Evolutionary conservation across 2,888 invertebrate species (phyloP).

Genomic region (Drosophila birchii): DNA sequence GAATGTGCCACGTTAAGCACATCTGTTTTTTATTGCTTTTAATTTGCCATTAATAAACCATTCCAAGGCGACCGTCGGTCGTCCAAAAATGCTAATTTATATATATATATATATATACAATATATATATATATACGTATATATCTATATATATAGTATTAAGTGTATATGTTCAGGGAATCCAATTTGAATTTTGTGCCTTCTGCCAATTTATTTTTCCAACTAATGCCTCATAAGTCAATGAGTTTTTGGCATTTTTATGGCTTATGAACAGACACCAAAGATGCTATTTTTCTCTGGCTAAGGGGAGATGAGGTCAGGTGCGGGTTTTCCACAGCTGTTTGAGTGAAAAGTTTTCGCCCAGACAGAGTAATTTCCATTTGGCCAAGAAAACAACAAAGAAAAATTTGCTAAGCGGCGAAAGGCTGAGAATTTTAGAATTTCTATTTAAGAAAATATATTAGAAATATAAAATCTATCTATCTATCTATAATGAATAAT

Average conservation of each 20-base stretch:
- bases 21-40: conserved; percentile 84
- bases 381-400: neutral
- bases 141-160: conserved; percentile 23
- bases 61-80: conserved; percentile 68
- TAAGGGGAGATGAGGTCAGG: conserved; percentile 1
- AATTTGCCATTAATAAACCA: conserved; percentile 84
- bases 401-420: neutral
- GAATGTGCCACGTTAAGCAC: conserved; percentile 83
- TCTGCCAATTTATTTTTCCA: conserved; percentile 42
- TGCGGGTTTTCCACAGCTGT: conserved; percentile 19
- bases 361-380: conserved; percentile 26
- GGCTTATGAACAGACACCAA: conserved; percentile 45
- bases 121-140: conserved; percentile 47
- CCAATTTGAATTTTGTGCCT: conserved; percentile 70
- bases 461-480: neutral
- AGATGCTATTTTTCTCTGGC: conserved; percentile 6
- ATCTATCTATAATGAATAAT: neutral
- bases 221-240: conserved; percentile 77
- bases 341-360: conserved; percentile 24
- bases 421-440: neutral
- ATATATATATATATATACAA: conserved; percentile 44
- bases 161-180: conserved; percentile 42
- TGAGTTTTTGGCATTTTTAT: conserved; percentile 82
- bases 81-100: conserved; percentile 73
- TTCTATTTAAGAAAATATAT: neutral